A percentile compares a stretch with the other conserved stretches of the same genome.
phyloP scores from a whole-genome alignment of 1,140 invertebrate species.

The Matsumurasca onukii region DNA sequence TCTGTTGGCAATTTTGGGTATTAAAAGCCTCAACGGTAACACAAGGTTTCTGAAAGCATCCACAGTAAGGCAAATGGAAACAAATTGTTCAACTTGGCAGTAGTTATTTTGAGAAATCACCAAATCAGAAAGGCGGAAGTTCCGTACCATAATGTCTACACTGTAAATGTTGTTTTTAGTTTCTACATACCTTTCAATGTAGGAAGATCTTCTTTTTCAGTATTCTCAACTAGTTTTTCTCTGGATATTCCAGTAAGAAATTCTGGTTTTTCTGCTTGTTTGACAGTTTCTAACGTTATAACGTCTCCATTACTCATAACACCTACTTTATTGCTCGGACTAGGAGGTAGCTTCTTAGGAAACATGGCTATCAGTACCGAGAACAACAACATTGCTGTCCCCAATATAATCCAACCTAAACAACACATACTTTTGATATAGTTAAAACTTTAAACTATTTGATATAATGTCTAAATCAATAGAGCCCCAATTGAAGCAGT shows the following conservation, averaged over 20 bases:
- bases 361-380: constrained; percentile 60
- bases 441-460: no score
- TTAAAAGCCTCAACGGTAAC: no score
- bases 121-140: no score
- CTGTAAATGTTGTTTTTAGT: no score
- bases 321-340: constrained; percentile 37
- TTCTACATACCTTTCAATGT: constrained; percentile 33
- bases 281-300: constrained; percentile 11
- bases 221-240: constrained; percentile 13
- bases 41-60: no score
- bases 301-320: constrained; percentile 13
- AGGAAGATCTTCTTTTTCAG: constrained; percentile 27
- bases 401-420: constrained; percentile 59
- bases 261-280: neutral
- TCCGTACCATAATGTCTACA: no score
- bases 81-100: no score
- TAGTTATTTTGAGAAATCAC: no score
- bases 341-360: constrained; percentile 54
- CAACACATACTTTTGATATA: neutral
- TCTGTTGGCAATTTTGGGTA: no score
- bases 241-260: constrained; percentile 12
- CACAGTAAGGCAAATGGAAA: no score
- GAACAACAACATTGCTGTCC: constrained; percentile 57
- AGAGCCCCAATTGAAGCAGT: no score
- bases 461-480: no score